Conservation (phyloP, 2,888 invertebrate genomes). For the Silvanus unidentatus region DNA sequence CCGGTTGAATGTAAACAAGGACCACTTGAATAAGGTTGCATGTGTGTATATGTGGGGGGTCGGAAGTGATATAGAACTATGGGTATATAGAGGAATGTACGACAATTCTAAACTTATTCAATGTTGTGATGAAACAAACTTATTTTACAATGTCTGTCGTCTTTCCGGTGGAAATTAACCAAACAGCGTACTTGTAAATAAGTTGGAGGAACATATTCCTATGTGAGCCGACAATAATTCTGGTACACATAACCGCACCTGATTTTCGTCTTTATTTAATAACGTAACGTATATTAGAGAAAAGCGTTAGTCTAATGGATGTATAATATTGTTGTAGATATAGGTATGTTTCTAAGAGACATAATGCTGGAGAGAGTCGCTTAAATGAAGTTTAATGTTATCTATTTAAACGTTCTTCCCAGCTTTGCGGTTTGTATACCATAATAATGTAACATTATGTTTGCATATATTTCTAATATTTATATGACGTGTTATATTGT, state of each 20-base stretch:
- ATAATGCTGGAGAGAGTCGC: background rate
- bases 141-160: background rate
- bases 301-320: too few relatives aligned
- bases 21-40: too few relatives aligned
- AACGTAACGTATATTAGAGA: background rate
- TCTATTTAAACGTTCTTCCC: background rate
- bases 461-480: too few relatives aligned
- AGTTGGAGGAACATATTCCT: background rate
- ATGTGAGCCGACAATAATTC: background rate
- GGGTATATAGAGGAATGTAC: too few relatives aligned
- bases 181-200: constrained; percentile 1
- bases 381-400: constrained; percentile 2
- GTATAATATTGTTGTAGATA: too few relatives aligned
- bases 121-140: background rate
- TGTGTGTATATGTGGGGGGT: too few relatives aligned
- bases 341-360: too few relatives aligned
- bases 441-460: too few relatives aligned
- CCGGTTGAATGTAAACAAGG: too few relatives aligned
- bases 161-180: background rate
- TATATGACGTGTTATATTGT: too few relatives aligned
- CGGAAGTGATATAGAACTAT: too few relatives aligned
- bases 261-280: background rate
- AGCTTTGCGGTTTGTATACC: too few relatives aligned
- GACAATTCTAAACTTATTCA: background rate
- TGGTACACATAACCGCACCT: background rate